Conservation (phyloP, 2,888 invertebrate species). For the Anagyrus pseudococci region DNA sequence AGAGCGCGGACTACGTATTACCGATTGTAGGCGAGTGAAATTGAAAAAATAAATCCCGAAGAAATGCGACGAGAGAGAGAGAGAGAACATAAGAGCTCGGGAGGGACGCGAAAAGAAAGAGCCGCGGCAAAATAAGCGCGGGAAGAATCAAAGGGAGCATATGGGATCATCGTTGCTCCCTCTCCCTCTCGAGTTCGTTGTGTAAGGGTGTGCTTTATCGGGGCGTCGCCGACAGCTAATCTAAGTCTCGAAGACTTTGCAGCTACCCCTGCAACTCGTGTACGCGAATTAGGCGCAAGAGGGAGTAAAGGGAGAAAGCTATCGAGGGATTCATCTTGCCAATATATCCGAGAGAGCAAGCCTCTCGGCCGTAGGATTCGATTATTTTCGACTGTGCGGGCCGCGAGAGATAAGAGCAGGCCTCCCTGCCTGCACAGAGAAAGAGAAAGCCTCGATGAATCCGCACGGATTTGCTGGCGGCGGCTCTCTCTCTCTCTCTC, state of each 20-base stretch:
- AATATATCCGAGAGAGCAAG: slow-evolving; percentile 21
- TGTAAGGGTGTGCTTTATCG: slow-evolving; percentile 19
- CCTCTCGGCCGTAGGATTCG: slow-evolving; percentile 34
- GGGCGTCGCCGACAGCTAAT: slow-evolving; percentile 30
- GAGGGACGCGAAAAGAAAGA: neutral
- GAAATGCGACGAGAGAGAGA: slow-evolving; percentile 9
- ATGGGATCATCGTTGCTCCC: slow-evolving; percentile 8
- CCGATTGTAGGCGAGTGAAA: no score
- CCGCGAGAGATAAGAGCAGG: slow-evolving; percentile 13
- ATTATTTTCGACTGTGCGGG: slow-evolving; percentile 25
- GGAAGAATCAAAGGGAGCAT: no score
- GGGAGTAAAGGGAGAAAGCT: neutral
- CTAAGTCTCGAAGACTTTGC: slow-evolving; percentile 15
- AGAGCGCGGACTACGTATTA: no score
- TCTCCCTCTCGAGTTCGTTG: neutral
- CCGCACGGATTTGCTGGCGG: slow-evolving; percentile 20
- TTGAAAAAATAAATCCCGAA: slow-evolving; percentile 1
- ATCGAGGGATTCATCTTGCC: slow-evolving; percentile 27
- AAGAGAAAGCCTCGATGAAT: slow-evolving; percentile 4
- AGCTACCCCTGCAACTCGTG: slow-evolving; percentile 1
- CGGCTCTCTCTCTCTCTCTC: no score
- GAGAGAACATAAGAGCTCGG: neutral
- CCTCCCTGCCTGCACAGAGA: neutral
- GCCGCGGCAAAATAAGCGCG: slow-evolving; percentile 20
- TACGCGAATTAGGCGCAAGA: slow-evolving; percentile 7